Evolutionary conservation across 2,888 invertebrate species (phyloP), one percentile per base, ranked within the genome.

Genomic region (Hydriomena furcata): DNA sequence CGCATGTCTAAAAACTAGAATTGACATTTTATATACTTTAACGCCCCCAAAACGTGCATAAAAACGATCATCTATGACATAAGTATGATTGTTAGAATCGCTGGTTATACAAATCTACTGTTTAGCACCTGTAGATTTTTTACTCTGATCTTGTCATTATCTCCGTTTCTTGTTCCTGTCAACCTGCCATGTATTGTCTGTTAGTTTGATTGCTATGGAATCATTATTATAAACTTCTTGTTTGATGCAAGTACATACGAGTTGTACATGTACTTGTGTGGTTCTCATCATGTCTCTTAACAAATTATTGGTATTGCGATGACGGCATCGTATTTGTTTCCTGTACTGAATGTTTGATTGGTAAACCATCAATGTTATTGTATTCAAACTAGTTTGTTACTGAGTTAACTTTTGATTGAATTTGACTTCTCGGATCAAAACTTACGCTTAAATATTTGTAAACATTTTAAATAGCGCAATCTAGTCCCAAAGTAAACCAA

Each of bases 171-270:
- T 52, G 45, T 55, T 51, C 28, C 41, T 52, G 58, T 58, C 61
- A 53, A 56, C 38, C 45, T 49, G 46, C 49, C 52, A 38, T 55
- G 51, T 55, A 40, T 13, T 46, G 49, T 53, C 41, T 46, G 45
- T 40, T 47, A 28, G 25, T 34, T 55, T 41, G 52, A 55, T 38
- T 52, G 50, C 38, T 53, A 44, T 51, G 44, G 52, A 43, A 40
- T 12, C 32, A 7, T 17, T n/a, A 17, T 1, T 17, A 17, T 17
- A 27, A 1, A 1, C 10, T 12, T 6, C 2, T 24, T 17, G 31
- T 24, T 23, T 25, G 28, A 21, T 36, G n/a, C n/a, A n/a, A n/a
- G n/a, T n/a, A n/a, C n/a, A 24, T 27, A n/a, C 3, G 17, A 17
- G 8, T 27, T 13, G 4, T 32, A 1, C n/a, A n/a, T n/a, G n/a